Conservation (phyloP, 2,888 invertebrate species). For the Metopia argyrocephala region DNA sequence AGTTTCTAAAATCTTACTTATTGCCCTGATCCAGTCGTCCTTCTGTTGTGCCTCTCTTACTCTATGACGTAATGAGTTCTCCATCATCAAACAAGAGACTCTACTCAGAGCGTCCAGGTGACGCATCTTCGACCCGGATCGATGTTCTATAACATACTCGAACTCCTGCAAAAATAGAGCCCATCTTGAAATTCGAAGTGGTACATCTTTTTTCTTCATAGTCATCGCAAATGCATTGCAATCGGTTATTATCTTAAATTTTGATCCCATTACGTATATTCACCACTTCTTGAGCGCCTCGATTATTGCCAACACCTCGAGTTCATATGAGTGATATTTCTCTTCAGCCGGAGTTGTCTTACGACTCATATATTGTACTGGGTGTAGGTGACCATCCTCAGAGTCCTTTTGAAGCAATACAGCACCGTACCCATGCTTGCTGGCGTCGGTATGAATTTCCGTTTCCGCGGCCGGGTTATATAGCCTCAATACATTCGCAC, state of each 20-base stretch:
- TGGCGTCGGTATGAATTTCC: no score
- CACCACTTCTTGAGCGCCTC: neutral
- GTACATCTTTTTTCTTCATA: slow-evolving; percentile 50
- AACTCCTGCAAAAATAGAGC: slow-evolving; percentile 53
- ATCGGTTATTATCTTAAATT: slow-evolving; percentile 45
- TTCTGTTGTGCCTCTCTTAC: slow-evolving; percentile 24
- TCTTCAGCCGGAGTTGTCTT: slow-evolving; percentile 25
- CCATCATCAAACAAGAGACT: slow-evolving; percentile 25
- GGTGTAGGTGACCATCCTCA: neutral
- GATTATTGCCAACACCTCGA: slow-evolving; percentile 30
- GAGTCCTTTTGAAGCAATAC: no score
- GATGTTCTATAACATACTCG: slow-evolving; percentile 54
- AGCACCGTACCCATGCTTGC: no score
- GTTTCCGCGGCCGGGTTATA: neutral
- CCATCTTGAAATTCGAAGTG: slow-evolving; percentile 49
- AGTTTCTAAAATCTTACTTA: slow-evolving; percentile 40
- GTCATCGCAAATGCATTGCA: slow-evolving; percentile 48
- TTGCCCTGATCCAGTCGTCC: slow-evolving; percentile 47
- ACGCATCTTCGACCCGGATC: slow-evolving; percentile 43
- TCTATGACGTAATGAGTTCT: slow-evolving; percentile 6
- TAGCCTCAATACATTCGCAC: neutral
- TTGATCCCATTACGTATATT: slow-evolving; percentile 32
- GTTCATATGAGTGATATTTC: slow-evolving; percentile 40
- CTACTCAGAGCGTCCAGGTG: slow-evolving; percentile 58
- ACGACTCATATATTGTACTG: slow-evolving; percentile 12